These are phyloP conservation scores for Alethe castanea DNA, from an alignment of 2,113 vertebrate species.

Conservation along the genomic window DNA sequence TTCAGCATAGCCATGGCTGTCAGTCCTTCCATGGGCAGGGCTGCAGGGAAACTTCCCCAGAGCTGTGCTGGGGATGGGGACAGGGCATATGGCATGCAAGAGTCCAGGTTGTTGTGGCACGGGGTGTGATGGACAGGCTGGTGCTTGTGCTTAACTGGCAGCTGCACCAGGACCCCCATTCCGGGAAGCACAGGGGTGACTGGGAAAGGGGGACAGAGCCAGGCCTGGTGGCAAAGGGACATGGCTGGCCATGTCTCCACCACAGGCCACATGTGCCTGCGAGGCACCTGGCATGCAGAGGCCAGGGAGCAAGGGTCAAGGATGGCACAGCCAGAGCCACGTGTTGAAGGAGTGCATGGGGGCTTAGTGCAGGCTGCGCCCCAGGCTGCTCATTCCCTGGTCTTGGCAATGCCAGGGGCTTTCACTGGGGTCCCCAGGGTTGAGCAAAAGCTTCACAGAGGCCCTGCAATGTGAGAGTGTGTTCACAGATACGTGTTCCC, in stretches of 20 bases:
- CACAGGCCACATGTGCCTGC: background rate
- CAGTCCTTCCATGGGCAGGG: background rate
- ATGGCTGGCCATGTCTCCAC: background rate
- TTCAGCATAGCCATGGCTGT: background rate
- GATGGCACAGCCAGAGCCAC: background rate
- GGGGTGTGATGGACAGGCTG: background rate
- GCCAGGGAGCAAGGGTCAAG: rapidly evolving
- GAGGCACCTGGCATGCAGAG: background rate
- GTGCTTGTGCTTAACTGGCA: no score
- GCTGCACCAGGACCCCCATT: rapidly evolving
- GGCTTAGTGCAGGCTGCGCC: background rate
- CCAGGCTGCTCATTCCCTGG: background rate
- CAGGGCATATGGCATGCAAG: rapidly evolving
- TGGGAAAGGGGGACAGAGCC: background rate
- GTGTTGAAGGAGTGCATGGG: rapidly evolving
- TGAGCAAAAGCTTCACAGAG: background rate
- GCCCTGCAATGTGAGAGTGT: no score
- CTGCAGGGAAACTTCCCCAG: background rate
- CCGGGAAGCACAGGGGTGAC: rapidly evolving
- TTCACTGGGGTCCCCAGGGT: rapidly evolving
- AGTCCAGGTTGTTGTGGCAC: rapidly evolving
- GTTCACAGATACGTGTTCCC: rapidly evolving
- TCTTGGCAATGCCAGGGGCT: rapidly evolving
- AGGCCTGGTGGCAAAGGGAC: background rate
- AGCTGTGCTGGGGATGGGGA: no score